Evolutionary conservation across 2,113 vertebrate genomes (phyloP), one percentile per base, ranked within the genome.

Genomic region (Stomatorhinus ivindoensis): DNA sequence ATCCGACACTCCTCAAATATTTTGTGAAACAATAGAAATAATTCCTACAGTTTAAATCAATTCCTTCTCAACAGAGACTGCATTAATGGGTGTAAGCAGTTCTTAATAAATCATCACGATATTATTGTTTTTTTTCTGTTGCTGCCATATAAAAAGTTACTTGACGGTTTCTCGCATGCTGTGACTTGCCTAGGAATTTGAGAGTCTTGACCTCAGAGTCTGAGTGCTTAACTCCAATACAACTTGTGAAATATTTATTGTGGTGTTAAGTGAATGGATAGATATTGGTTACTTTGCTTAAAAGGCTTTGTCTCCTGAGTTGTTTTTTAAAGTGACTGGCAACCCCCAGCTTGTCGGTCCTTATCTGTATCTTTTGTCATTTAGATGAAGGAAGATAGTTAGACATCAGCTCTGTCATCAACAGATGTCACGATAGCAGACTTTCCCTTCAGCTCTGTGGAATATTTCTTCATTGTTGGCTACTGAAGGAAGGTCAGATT

Each of bases 101-200:
- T 80, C 21, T 51, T 13, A 48, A 89, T 87, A 39, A 87, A 90
- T 24, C 15, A 24, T 35, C 48, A 9, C 2, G n/a, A 31, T 24
- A 48, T 44, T 44, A 47, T 47, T 48, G 84, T 6, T 19, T 35
- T 19, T 35, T 21, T 17, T 47, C 11, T 50, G 13, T 1, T 31
- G 21, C 55, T 48, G 42, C 86, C 80, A 73, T 69, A 42, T 87
- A 73, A 35, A 69, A 89, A 58, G 35, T 58, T 19, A 50, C 73
- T 85, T 87, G n/a, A 61, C 2, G 8, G 4, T 35, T 58, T 27
- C 90, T 89, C 69, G 88, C 87, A 90, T 48, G 31, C 58, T 91
- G 48, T 39, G 87, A 91, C 89, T 47, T 89, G 89, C 89, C 55
- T 86, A 87, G 90, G 90, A 93, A 91, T 87, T 51, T 86, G 42